phyloP scores from a whole-genome alignment of 1,140 invertebrate species.

The Maniola jurtina region DNA sequence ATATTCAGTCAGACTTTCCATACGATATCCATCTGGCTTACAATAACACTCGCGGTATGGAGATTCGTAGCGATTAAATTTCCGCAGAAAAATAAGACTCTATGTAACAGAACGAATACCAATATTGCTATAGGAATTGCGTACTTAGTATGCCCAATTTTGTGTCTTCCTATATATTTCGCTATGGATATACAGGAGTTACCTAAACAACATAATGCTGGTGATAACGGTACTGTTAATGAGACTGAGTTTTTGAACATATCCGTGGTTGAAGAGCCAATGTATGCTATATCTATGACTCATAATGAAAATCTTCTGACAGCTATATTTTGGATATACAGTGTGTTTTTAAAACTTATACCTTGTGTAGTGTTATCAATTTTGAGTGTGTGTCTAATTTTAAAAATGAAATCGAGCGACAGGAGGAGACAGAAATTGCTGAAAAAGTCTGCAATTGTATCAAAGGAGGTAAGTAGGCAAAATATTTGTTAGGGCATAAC shows the following conservation, averaged over 20 bases:
- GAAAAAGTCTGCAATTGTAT: slow-evolving; percentile 67
- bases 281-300: slow-evolving; percentile 65
- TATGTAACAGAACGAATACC: slow-evolving; percentile 87
- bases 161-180: slow-evolving; percentile 92
- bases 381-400: slow-evolving; percentile 67
- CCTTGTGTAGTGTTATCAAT: slow-evolving; percentile 71
- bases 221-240: slow-evolving; percentile 39
- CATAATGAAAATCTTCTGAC: slow-evolving; percentile 60
- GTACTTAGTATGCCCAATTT: slow-evolving; percentile 89
- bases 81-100: slow-evolving; percentile 87
- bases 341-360: slow-evolving; percentile 74
- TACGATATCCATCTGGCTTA: slow-evolving; percentile 95
- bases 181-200: slow-evolving; percentile 76
- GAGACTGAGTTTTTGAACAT: slow-evolving; percentile 37
- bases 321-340: slow-evolving; percentile 75
- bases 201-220: slow-evolving; percentile 24
- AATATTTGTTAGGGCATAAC: neutral
- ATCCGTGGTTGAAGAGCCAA: slow-evolving; percentile 41
- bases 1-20: slow-evolving; percentile 92
- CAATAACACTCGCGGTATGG: slow-evolving; percentile 95
- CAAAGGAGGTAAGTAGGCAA: slow-evolving; percentile 56
- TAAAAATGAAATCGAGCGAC: slow-evolving; percentile 82
- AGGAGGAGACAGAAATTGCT: slow-evolving; percentile 84
- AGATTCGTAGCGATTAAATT: slow-evolving; percentile 93
- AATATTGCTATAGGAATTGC: slow-evolving; percentile 87